Percentiles rank a stretch among this genome's conserved stretches.
These are phyloP conservation scores for Drosophila tanythrix DNA, from an alignment of 2,888 invertebrate species.

Conservation along the genomic window DNA sequence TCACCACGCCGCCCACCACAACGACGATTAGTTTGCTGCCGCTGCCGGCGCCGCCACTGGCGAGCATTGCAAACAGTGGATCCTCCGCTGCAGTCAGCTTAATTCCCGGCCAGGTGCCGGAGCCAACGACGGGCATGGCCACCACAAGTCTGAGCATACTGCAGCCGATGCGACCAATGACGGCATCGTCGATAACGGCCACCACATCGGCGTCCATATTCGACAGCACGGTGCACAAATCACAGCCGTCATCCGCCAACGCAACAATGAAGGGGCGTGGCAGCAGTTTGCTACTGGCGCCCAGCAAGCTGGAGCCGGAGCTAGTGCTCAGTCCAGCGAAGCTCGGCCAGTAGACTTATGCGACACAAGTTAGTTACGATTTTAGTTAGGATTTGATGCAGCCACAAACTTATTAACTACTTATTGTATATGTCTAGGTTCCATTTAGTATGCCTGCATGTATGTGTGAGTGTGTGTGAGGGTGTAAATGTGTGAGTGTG, in stretches of 20 bases:
- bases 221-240: constrained; percentile 46
- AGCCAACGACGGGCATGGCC: constrained; percentile 54
- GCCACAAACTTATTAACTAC: constrained; percentile 39
- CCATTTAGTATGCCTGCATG: constrained; percentile 29
- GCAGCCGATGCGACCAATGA: constrained; percentile 61
- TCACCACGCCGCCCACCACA: constrained; percentile 56
- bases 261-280: constrained; percentile 61
- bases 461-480: constrained; percentile 5
- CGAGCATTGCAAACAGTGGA: constrained; percentile 36
- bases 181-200: constrained; percentile 42
- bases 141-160: constrained; percentile 75
- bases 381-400: constrained; percentile 69
- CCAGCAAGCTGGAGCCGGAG: constrained; percentile 83
- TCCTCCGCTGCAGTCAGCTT: constrained; percentile 25
- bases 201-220: constrained; percentile 54
- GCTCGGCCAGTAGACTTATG: constrained; percentile 81
- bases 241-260: constrained; percentile 71
- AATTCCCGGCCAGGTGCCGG: constrained; percentile 80
- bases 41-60: constrained; percentile 70
- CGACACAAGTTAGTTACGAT: constrained; percentile 56
- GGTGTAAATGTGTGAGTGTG: constrained; percentile 15
- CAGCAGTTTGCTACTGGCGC: constrained; percentile 46
- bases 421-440: constrained; percentile 48
- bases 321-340: constrained; percentile 85
- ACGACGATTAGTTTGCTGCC: constrained; percentile 74